Evolutionary conservation across 2,888 invertebrate genomes (phyloP).

Genomic region (Graphium colonna): DNA sequence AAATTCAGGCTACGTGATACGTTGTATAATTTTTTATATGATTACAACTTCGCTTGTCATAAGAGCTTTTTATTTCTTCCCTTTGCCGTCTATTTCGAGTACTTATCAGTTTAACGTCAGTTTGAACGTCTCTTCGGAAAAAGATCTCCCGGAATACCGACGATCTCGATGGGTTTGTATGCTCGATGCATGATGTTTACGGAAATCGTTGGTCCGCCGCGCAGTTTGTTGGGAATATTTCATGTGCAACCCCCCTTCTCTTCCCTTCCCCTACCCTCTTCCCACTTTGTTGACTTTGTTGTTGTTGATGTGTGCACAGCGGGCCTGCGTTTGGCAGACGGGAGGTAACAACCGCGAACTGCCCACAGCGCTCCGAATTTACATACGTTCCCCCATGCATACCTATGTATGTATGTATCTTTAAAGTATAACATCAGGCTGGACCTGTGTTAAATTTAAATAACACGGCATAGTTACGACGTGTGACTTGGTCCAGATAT

Average conservation of each 20-base stretch:
- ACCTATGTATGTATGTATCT: too few species aligned
- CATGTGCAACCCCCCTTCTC: slow-evolving; percentile 16
- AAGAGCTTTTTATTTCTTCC: too few species aligned
- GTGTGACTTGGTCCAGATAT: too few species aligned
- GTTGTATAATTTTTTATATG: too few species aligned
- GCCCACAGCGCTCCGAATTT: not conserved
- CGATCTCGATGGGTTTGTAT: not conserved
- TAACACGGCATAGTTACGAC: not conserved
- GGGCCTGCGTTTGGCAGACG: not conserved
- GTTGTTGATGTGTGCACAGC: not conserved
- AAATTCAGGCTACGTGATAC: too few species aligned
- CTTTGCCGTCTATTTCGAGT: too few species aligned
- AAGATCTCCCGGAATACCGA: too few species aligned
- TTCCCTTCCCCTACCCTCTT: too few species aligned
- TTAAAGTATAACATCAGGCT: not conserved
- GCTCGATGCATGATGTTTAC: not conserved
- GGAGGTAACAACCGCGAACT: not conserved
- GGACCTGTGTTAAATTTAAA: too few species aligned
- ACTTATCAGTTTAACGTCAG: slow-evolving; percentile 35
- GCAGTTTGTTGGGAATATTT: slow-evolving; percentile 32
- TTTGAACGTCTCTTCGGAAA: slow-evolving; percentile 20
- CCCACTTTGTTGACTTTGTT: slow-evolving; percentile 24
- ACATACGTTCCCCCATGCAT: not conserved
- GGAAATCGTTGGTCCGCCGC: slow-evolving; percentile 27
- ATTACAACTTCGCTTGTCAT: too few species aligned